Evolutionary conservation across 92 coral and sea anemone species (phyloP).

Genomic region (Bergia puertoricense): DNA sequence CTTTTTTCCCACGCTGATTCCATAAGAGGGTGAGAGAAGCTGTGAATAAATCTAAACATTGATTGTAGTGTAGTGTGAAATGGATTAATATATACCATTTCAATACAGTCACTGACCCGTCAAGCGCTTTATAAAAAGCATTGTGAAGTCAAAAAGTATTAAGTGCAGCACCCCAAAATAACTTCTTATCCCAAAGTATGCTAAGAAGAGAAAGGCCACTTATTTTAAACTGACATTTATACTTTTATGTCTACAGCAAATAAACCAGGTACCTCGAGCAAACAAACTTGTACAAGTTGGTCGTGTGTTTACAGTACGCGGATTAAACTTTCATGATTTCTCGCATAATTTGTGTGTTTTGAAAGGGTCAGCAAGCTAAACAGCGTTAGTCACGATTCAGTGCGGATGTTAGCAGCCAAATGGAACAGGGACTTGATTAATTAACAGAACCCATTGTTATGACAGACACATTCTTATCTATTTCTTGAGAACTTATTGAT

Average conservation of each 20-base stretch:
- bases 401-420: background rate
- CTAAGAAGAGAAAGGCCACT: background rate
- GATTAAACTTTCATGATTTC: background rate
- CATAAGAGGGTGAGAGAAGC: background rate
- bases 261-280: background rate
- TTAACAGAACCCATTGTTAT: background rate
- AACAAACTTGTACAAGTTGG: background rate
- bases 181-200: background rate
- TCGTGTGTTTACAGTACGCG: conserved; percentile 2
- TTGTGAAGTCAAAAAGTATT: background rate
- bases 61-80: conserved; percentile 26
- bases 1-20: conserved; percentile 41
- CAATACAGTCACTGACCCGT: conserved; percentile 10
- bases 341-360: conserved; percentile 2
- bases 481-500: background rate
- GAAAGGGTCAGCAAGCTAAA: background rate
- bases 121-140: background rate
- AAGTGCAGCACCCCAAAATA: background rate
- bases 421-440: background rate
- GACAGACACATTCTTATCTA: background rate
- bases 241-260: conserved; percentile 1
- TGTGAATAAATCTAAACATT: conserved; percentile 27
- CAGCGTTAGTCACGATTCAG: conserved; percentile 19
- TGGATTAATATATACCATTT: background rate
- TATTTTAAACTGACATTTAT: background rate